A percentile compares a stretch with the other conserved stretches of the same genome.
phyloP scores from a whole-genome alignment of 2,888 invertebrate genomes.

The Girardia tigrina region DNA sequence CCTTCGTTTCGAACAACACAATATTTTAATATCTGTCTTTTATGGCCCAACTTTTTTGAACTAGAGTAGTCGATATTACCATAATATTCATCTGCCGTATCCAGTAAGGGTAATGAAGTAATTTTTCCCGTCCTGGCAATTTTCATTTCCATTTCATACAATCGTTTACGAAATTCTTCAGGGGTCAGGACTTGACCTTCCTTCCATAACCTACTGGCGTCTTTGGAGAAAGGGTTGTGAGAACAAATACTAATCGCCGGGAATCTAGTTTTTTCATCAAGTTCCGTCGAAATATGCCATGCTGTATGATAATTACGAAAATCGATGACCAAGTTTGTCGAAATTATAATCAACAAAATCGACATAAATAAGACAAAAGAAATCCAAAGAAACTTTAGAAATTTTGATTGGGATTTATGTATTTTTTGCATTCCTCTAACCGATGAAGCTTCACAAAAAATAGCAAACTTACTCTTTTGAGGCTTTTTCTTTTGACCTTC shows the following conservation, averaged over 20 bases:
- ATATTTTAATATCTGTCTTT: conserved; percentile 21
- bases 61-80: neutral
- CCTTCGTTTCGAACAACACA: conserved; percentile 29
- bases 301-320: conserved; percentile 36
- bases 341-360: conserved; percentile 29
- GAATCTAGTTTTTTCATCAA: conserved; percentile 32
- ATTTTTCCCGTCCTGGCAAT: neutral
- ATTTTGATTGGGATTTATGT: conserved; percentile 26
- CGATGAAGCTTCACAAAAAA: conserved; percentile 35
- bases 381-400: conserved; percentile 33
- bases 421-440: conserved; percentile 36
- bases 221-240: conserved; percentile 33
- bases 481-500: neutral
- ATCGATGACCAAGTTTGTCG: conserved; percentile 32
- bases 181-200: conserved; percentile 31
- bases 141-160: conserved; percentile 17
- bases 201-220: conserved; percentile 32
- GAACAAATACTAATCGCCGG: conserved; percentile 35
- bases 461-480: conserved; percentile 12
- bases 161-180: conserved; percentile 17
- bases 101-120: neutral
- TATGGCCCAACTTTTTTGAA: conserved; percentile 26
- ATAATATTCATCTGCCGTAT: conserved; percentile 34
- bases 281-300: conserved; percentile 32
- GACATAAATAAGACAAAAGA: conserved; percentile 35